Base-by-base conservation (phyloP, 2,113 vertebrate species). In the Eonycteris spelaea region DNA sequence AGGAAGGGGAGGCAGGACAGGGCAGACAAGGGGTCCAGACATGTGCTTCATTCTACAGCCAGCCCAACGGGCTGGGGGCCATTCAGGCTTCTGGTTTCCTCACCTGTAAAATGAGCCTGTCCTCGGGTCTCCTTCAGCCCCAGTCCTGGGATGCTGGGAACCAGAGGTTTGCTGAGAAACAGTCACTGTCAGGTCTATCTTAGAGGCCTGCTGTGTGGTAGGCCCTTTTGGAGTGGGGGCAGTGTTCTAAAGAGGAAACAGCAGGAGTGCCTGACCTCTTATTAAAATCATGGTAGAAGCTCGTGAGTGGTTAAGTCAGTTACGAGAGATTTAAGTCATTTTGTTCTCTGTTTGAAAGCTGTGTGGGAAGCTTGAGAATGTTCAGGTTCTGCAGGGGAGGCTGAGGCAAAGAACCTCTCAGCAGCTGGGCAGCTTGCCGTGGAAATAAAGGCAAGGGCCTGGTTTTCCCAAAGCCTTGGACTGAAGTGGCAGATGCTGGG, bases 31-130 rank as follows among this genome's bases (percentile, higher is more conserved):
- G 48, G 10, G 18, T 15, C 71, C 4, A n/a, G 78, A 48, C 11
- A 1, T 13, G 26, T 12, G 14, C 61, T 61, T 7, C 15, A 5
- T n/a, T 45, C 53, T 63, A 4, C 1, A 3, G 28, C 14, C 5
- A 30, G 26, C 84, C 65, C 38, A 3, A 1, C 9, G 30, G 48
- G 68, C 33, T 1, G 26, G 40, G 48, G 43, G n/a, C 55, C 0
- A 4, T 55, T 61, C 18, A 11, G 65, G 30, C 14, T 24, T 48
- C 11, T 10, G 55, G 5, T 38, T 22, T 55, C 65, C 43, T 55
- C 22, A 40, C 11, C 71, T 75, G 11, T n/a, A 11, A 45, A 43
- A 1, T 33, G 70, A 35, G 13, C 24, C 30, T 43, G 48, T 35
- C 53, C 22, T 38, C 8, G 28, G 61, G 4, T 35, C n/a, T 55